Base-by-base conservation (phyloP, 2,113 vertebrate genomes). In the Gorsachius goisagi region DNA sequence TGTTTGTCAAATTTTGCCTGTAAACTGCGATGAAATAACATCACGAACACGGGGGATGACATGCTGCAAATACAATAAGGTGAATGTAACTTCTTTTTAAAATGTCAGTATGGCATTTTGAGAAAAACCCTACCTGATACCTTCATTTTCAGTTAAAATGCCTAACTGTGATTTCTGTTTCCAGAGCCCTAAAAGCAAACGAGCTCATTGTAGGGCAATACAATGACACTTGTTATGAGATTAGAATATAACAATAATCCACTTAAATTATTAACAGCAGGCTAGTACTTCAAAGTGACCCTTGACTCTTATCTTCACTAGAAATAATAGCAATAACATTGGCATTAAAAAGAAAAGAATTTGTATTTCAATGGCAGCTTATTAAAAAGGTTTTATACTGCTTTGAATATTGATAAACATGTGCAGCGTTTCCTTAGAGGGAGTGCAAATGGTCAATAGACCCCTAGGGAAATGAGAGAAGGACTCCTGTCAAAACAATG, bases 241-340 rank as follows among this genome's bases (percentile, higher is more conserved):
- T 91, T 82, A 91, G 83, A 93, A 62, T 35, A 26, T 30, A 69
- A 79, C 77, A 93, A 82, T 66, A 94, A 96, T 82, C 89, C 77
- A 91, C 45, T 96, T 87, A 82, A 95, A 93, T 93, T 85, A 96
- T 95, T 91, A 95, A 45, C 72, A 93, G 53, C 49, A 74, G 92
- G 47, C 58, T 86, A 76, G 33, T 44, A 82, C 93, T 93, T 90
- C 84, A 88, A 74, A 95, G 75, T 90, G 93, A 93, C 95, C 96
- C 91, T 55, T 91, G 92, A 72, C 71, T 96, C 63, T 73, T 71
- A 45, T 44, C 64, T 53, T 78, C 47, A 2, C 17, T 15, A 86
- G 64, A 90, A 93, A 91, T 68, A 80, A 76, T 8, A 52, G 52
- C 64, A 91, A 55, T 58, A 64, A 52, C 22, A 41, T 14, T 26